Evolutionary conservation across 2,797 vertebrate species (phyloP).

Genomic region (Tauraco hartlaubi): DNA sequence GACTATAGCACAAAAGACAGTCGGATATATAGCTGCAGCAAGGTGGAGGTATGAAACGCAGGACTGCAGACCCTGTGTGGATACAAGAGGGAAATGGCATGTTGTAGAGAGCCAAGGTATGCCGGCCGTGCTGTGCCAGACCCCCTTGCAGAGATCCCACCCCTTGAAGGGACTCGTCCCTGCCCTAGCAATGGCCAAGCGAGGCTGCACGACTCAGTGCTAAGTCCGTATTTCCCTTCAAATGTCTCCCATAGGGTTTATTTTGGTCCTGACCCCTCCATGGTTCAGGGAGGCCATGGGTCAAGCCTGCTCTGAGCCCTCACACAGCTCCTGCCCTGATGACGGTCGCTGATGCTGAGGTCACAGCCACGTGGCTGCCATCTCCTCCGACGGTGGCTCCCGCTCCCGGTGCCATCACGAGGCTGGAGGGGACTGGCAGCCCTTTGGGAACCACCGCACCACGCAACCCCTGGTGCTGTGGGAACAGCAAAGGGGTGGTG

Average conservation of each 20-base stretch:
- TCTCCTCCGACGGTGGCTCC: background rate
- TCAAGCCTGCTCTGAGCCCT: background rate
- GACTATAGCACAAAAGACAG: background rate
- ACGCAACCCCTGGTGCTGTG: fast-evolving
- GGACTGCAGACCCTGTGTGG: background rate
- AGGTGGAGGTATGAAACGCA: background rate
- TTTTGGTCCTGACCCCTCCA: background rate
- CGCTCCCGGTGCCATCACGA: fast-evolving
- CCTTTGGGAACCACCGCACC: background rate
- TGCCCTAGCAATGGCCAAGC: background rate
- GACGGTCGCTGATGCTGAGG: too few species aligned
- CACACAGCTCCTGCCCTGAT: background rate
- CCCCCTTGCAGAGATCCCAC: background rate
- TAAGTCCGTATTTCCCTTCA: background rate
- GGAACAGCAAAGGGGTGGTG: background rate
- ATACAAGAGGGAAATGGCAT: fast-evolving
- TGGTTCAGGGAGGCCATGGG: fast-evolving
- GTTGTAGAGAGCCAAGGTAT: fast-evolving
- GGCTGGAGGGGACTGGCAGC: background rate
- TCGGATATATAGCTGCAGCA: background rate
- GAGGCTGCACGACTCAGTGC: background rate
- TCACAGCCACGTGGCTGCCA: background rate
- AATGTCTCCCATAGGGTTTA: background rate
- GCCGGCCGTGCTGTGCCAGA: background rate
- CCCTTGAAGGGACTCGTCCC: background rate